phyloP scores from a whole-genome alignment of 2,797 vertebrate genomes.

The Echeneis naucrates region DNA sequence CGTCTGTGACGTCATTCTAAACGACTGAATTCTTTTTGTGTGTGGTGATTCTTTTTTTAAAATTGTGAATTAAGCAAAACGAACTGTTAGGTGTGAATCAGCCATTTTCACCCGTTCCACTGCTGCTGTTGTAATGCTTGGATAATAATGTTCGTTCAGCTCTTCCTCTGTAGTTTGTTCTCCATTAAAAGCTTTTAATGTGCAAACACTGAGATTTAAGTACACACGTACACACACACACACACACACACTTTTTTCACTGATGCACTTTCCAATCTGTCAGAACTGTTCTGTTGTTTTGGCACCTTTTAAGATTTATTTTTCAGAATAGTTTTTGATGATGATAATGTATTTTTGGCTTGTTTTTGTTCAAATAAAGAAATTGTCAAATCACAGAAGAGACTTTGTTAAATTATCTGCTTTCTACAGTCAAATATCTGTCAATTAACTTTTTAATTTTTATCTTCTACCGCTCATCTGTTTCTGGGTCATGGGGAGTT shows the following conservation, averaged over 20 bases:
- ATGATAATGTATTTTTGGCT: constrained; percentile 60
- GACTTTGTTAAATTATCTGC: too few relatives aligned
- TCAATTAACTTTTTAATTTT: too few relatives aligned
- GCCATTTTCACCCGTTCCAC: neutral
- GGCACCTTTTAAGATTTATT: constrained; percentile 45
- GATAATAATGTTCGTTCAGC: neutral
- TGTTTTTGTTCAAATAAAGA: constrained; percentile 78
- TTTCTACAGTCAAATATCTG: too few relatives aligned
- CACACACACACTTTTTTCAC: constrained; percentile 52
- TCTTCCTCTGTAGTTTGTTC: constrained; percentile 21
- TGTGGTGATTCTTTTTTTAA: neutral
- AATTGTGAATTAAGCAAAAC: constrained; percentile 3
- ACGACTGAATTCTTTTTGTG: constrained; percentile 4
- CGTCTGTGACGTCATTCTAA: constrained; percentile 16
- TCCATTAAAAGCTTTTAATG: constrained; percentile 10
- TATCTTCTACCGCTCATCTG: too few relatives aligned
- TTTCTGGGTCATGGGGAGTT: too few relatives aligned
- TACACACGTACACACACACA: constrained; percentile 7
- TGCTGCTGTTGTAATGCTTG: neutral
- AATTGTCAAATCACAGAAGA: constrained; percentile 39
- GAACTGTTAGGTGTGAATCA: constrained; percentile 15
- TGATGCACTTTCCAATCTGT: constrained; percentile 79
- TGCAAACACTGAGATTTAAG: constrained; percentile 2
- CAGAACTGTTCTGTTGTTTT: constrained; percentile 47
- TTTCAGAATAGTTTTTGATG: constrained; percentile 48